Evolutionary conservation across 1,140 invertebrate genomes (phyloP).

Genomic region (Mercenaria mercenaria): DNA sequence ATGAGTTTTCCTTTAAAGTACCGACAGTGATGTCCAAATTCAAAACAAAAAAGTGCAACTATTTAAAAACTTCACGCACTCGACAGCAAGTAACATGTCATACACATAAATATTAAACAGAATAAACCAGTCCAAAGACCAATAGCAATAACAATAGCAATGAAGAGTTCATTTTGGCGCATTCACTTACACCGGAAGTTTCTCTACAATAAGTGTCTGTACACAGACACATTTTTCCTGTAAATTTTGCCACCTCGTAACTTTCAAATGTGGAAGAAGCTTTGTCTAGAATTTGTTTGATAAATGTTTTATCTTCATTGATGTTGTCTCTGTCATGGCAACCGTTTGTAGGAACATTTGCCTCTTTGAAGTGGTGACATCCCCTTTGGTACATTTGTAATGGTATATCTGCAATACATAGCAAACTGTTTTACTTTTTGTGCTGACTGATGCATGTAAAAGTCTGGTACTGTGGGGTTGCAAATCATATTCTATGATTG

Average conservation of each 20-base stretch:
- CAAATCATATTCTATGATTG: no score
- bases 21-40: no score
- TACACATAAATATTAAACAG: no score
- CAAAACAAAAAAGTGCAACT: no score
- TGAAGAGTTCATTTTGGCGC: neutral
- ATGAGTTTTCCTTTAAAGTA: neutral
- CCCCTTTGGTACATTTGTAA: slow-evolving; percentile 30
- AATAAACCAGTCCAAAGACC: no score
- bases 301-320: slow-evolving; percentile 37
- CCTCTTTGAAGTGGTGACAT: slow-evolving; percentile 22
- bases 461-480: no score
- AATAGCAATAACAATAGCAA: neutral
- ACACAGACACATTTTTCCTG: slow-evolving; percentile 40
- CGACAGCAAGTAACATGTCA: no score
- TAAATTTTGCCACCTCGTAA: slow-evolving; percentile 19
- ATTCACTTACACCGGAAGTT: neutral
- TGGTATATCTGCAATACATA: slow-evolving; percentile 37
- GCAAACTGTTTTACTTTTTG: no score
- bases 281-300: slow-evolving; percentile 35
- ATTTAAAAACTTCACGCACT: no score
- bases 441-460: no score
- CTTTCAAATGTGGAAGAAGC: neutral
- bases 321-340: slow-evolving; percentile 35
- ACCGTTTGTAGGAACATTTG: slow-evolving; percentile 32
- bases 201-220: slow-evolving; percentile 33